phyloP scores from a whole-genome alignment of 2,113 vertebrate genomes.

The Platycercus adscitus region DNA sequence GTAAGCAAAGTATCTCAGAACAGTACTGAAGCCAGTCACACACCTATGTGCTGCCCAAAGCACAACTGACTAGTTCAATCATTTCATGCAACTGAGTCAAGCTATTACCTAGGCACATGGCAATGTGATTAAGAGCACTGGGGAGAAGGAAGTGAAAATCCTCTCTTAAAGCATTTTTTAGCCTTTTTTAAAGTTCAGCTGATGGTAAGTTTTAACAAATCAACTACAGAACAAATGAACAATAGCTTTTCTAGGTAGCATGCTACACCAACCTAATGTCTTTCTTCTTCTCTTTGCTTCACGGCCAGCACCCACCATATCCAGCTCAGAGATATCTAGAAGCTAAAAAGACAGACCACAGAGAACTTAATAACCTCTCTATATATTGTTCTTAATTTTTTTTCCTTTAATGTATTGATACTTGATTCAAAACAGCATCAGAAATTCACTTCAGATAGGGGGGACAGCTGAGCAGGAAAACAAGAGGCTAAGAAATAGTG shows the following conservation, averaged over 20 bases:
- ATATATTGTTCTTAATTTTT: background rate
- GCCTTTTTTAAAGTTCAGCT: background rate
- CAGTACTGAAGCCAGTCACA: background rate
- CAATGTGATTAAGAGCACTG: background rate
- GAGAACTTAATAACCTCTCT: background rate
- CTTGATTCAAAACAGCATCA: background rate
- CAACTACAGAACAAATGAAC: background rate
- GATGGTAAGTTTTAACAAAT: background rate
- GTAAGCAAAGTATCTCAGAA: background rate
- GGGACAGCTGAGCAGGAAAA: background rate
- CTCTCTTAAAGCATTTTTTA: background rate
- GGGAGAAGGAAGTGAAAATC: background rate
- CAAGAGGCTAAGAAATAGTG: background rate
- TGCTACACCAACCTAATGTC: conserved; percentile 84
- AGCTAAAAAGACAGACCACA: conserved; percentile 73
- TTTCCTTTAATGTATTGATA: background rate
- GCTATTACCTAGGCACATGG: background rate
- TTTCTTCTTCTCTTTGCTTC: conserved; percentile 97
- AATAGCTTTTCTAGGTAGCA: background rate
- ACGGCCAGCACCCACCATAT: conserved; percentile 90
- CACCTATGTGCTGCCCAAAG: background rate
- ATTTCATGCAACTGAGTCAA: background rate
- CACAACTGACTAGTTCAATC: background rate
- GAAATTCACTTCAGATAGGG: background rate
- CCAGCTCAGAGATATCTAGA: conserved; percentile 91